Evolutionary conservation across 2,888 invertebrate species (phyloP).

Genomic region (Protonemura montana): DNA sequence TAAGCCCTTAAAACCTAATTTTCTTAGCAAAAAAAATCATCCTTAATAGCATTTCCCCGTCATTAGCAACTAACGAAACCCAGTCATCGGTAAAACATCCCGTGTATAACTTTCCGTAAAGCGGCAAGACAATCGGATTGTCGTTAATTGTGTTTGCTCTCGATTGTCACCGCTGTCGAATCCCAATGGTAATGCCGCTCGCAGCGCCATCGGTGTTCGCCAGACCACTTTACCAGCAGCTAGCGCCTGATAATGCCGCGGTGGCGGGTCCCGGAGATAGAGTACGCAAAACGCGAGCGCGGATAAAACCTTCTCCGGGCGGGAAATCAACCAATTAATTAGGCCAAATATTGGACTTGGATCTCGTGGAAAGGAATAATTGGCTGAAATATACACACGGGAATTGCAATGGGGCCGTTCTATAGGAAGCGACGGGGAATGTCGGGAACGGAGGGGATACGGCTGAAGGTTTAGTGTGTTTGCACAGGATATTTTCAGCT

Average conservation of each 20-base stretch:
- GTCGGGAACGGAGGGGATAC: neutral
- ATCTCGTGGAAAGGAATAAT: conserved; percentile 34
- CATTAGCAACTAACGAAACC: neutral
- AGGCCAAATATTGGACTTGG: conserved; percentile 51
- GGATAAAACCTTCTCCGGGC: conserved; percentile 30
- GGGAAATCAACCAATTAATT: conserved; percentile 52
- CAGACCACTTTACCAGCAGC: neutral
- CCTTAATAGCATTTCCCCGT: neutral
- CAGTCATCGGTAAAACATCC: neutral
- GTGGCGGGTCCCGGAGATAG: neutral
- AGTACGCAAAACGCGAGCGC: neutral
- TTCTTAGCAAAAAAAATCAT: too few relatives aligned
- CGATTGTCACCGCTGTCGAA: neutral
- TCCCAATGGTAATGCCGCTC: neutral
- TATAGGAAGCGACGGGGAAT: neutral
- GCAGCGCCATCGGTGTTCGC: conserved; percentile 1
- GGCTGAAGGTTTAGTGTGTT: conserved; percentile 29
- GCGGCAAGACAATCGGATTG: neutral
- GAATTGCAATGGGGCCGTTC: neutral
- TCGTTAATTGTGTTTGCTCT: neutral
- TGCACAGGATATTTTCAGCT: conserved; percentile 44
- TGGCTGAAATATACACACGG: conserved; percentile 41
- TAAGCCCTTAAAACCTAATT: too few relatives aligned
- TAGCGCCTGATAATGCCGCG: neutral
- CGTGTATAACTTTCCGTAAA: neutral